Conservation (phyloP, 2,888 invertebrate genomes). For the Plebejus melissa region DNA sequence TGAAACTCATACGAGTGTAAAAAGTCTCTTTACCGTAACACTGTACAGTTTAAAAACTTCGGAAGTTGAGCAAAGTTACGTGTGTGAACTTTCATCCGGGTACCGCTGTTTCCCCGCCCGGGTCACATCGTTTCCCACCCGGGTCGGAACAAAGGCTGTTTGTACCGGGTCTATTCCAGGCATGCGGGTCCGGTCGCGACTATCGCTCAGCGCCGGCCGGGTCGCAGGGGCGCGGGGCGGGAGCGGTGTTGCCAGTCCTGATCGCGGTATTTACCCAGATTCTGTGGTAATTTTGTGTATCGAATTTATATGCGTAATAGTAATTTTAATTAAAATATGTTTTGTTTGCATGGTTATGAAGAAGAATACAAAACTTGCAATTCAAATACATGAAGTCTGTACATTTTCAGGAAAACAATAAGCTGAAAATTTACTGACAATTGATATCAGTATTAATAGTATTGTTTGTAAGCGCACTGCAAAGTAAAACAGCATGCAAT, state of each 20-base stretch:
- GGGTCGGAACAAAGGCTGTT: conserved; percentile 2
- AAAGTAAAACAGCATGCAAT: no score
- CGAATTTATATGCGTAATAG: neutral
- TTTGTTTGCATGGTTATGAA: conserved; percentile 1
- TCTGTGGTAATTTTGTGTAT: conserved; percentile 37
- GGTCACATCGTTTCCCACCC: conserved; percentile 9
- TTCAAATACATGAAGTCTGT: no score
- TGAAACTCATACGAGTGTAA: neutral
- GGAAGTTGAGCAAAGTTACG: neutral
- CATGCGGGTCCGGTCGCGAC: conserved; percentile 18
- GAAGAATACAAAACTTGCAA: neutral
- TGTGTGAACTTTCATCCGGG: conserved; percentile 14
- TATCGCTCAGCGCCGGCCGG: conserved; percentile 53
- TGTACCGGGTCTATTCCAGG: neutral
- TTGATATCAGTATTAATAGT: no score
- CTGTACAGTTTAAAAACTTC: conserved; percentile 1
- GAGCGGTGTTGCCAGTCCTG: conserved; percentile 49
- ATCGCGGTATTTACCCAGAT: conserved; percentile 36
- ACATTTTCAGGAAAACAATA: no score
- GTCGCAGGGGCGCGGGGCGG: conserved; percentile 67
- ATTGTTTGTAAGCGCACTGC: no score
- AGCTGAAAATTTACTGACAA: no score
- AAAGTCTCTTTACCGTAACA: conserved; percentile 7
- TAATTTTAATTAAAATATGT: conserved; percentile 6
- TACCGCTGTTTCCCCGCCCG: conserved; percentile 2